phyloP scores from a whole-genome alignment of 2,797 vertebrate species.

The Naso thynnoides region DNA sequence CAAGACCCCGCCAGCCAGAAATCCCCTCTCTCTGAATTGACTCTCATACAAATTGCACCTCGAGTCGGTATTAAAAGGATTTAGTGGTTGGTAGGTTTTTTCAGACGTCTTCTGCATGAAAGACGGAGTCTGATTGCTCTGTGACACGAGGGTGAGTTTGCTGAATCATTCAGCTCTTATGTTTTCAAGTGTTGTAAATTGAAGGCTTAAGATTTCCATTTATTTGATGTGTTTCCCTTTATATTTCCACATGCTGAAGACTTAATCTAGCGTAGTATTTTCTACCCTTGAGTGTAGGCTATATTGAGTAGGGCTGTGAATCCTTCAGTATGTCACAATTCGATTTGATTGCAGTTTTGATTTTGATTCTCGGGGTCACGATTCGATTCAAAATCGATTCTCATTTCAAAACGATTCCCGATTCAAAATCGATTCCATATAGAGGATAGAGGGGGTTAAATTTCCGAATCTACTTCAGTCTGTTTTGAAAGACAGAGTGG shows the following conservation, averaged over 20 bases:
- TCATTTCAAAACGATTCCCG: too few species aligned
- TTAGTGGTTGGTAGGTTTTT: slow-evolving; percentile 42
- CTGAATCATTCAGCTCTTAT: slow-evolving; percentile 67
- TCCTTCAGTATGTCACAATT: too few species aligned
- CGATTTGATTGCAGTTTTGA: too few species aligned
- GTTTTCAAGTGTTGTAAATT: slow-evolving; percentile 53
- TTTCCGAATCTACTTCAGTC: too few species aligned
- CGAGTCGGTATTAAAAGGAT: slow-evolving; percentile 56
- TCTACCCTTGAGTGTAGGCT: background rate
- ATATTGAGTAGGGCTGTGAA: too few species aligned
- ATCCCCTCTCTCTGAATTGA: slow-evolving; percentile 67
- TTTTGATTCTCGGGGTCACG: too few species aligned
- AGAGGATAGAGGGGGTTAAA: too few species aligned
- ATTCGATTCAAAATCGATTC: too few species aligned
- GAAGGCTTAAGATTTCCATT: slow-evolving; percentile 36
- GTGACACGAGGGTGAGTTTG: slow-evolving; percentile 54
- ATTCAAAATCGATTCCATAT: too few species aligned
- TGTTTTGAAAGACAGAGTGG: too few species aligned
- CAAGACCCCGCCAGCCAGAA: slow-evolving; percentile 69
- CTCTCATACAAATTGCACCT: slow-evolving; percentile 50
- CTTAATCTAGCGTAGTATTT: slow-evolving; percentile 1
- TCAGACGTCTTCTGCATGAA: slow-evolving; percentile 48
- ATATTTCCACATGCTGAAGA: slow-evolving; percentile 7
- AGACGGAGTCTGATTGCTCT: slow-evolving; percentile 46
- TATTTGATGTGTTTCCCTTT: slow-evolving; percentile 23